Conservation (phyloP, 2,797 vertebrate species). For the Pelobates cultripes region DNA sequence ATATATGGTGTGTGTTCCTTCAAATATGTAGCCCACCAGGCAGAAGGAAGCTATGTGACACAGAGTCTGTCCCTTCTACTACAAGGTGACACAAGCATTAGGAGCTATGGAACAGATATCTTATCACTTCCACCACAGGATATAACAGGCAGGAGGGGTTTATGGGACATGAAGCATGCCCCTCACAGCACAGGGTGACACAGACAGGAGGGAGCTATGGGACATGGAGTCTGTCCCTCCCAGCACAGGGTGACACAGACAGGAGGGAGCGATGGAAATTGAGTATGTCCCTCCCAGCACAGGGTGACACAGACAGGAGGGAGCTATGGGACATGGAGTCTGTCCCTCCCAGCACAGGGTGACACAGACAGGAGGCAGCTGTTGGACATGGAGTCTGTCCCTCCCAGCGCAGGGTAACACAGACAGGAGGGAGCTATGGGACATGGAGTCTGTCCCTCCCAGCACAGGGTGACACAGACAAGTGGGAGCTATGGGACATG, state of each 20-base stretch:
- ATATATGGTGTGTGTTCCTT: neutral
- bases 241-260: slow-evolving; percentile 21
- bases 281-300: neutral
- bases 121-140: neutral
- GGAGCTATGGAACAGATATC: neutral
- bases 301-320: slow-evolving; percentile 15
- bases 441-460: neutral
- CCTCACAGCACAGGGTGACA: slow-evolving; percentile 1
- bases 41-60: slow-evolving; percentile 5
- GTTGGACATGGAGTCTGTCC: slow-evolving; percentile 6
- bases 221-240: slow-evolving; percentile 11
- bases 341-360: neutral
- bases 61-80: neutral
- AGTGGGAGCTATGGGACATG: neutral
- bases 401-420: slow-evolving; percentile 18
- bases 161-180: neutral
- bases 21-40: neutral
- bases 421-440: slow-evolving; percentile 14
- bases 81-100: slow-evolving; percentile 7
- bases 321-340: neutral
- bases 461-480: slow-evolving; percentile 8
- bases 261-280: no score
- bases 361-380: slow-evolving; percentile 10
- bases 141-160: neutral
- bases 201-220: slow-evolving; percentile 16